Conservation (phyloP, 2,888 invertebrate species). For the Meganola albula region DNA sequence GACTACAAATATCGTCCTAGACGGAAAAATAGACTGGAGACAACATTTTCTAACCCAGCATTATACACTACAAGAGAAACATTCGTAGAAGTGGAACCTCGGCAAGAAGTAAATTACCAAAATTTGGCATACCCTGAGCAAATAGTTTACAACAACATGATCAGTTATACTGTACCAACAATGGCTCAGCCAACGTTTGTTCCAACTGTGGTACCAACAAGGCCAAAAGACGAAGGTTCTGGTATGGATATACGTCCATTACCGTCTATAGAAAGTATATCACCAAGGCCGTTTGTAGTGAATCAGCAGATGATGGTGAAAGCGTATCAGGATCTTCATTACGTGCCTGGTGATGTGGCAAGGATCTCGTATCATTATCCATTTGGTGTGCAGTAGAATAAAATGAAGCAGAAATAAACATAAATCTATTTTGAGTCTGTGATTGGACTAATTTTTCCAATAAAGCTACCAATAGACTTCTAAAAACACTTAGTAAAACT, state of each 20-base stretch:
- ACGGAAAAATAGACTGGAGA: slow-evolving; percentile 76
- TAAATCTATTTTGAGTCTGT: neutral
- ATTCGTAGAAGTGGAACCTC: slow-evolving; percentile 58
- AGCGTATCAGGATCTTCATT: slow-evolving; percentile 68
- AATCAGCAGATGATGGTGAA: slow-evolving; percentile 75
- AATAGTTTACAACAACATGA: slow-evolving; percentile 66
- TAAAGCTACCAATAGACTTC: too few relatives aligned
- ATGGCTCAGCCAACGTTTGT: slow-evolving; percentile 53
- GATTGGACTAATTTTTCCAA: too few relatives aligned
- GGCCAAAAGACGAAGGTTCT: slow-evolving; percentile 56
- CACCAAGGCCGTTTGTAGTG: slow-evolving; percentile 63
- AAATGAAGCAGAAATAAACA: too few relatives aligned
- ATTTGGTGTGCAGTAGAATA: slow-evolving; percentile 62
- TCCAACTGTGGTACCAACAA: slow-evolving; percentile 45
- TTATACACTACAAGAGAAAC: slow-evolving; percentile 52
- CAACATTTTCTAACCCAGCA: slow-evolving; percentile 47
- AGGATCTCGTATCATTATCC: slow-evolving; percentile 70
- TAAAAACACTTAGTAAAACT: too few relatives aligned
- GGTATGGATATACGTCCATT: slow-evolving; percentile 59
- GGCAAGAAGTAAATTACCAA: slow-evolving; percentile 53
- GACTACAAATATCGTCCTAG: slow-evolving; percentile 84
- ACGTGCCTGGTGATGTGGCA: slow-evolving; percentile 62
- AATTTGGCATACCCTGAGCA: slow-evolving; percentile 58
- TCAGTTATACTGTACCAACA: slow-evolving; percentile 57
- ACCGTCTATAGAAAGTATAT: slow-evolving; percentile 71